These are phyloP conservation scores for Campoplex nolae DNA, from an alignment of 2,888 invertebrate species.

Conservation along the genomic window DNA sequence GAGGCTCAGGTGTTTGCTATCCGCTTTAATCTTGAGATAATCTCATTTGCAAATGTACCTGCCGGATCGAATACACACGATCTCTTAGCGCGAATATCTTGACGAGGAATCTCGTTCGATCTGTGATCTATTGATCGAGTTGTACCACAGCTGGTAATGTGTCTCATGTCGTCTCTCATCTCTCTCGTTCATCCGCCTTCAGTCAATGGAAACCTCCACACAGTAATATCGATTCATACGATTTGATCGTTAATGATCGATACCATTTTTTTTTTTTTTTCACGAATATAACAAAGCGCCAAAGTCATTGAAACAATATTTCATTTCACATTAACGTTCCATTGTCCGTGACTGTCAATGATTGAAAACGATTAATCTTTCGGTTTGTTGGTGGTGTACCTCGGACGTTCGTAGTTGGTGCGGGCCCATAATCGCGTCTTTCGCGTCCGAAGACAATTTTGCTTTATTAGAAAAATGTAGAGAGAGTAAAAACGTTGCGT, in stretches of 20 bases:
- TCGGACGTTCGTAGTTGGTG: constrained; percentile 28
- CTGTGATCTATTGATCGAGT: constrained; percentile 58
- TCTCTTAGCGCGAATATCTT: constrained; percentile 33
- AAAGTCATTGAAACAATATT: constrained; percentile 51
- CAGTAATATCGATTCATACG: constrained; percentile 26
- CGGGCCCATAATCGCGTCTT: constrained; percentile 60
- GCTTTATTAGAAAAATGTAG: constrained; percentile 54
- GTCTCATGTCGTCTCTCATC: neutral
- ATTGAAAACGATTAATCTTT: constrained; percentile 61
- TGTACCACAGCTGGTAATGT: neutral
- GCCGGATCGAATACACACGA: constrained; percentile 16
- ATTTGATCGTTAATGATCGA: constrained; percentile 36
- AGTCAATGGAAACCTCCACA: constrained; percentile 23
- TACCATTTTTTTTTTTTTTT: constrained; percentile 20
- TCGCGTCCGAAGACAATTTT: constrained; percentile 57
- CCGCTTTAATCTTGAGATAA: constrained; percentile 40
- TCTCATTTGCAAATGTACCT: constrained; percentile 53
- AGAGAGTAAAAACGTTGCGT: constrained; percentile 58
- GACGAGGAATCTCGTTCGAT: constrained; percentile 41
- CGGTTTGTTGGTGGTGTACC: neutral
- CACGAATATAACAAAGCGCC: constrained; percentile 32
- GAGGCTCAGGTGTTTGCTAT: constrained; percentile 17
- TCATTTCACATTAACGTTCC: constrained; percentile 43
- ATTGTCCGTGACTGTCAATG: constrained; percentile 44
- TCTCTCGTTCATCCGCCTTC: neutral